Base-by-base conservation (phyloP, 2,113 vertebrate genomes). In the Ranitomeya imitator region DNA sequence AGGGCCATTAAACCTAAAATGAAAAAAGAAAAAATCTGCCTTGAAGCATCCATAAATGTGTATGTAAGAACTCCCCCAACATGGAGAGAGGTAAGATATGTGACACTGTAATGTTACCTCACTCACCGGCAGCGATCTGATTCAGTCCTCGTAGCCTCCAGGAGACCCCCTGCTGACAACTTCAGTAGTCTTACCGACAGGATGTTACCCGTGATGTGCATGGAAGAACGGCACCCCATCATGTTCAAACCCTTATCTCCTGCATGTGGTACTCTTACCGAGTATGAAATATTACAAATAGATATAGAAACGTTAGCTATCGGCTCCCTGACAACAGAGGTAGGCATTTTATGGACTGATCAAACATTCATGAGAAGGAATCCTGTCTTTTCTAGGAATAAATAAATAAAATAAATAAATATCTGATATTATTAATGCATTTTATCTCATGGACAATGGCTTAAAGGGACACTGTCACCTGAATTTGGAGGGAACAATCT, bases 221-320 rank as follows among this genome's bases (percentile, higher is more conserved):
- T 31, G 55, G 55, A 16, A 80, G 23, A 37, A 60, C 9, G 23
- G 55, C 79, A 31, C 26, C 57, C 19, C 51, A 19, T 9, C 81
- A 60, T n/a, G 19, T 69, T 69, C 37, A 83, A 83, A 69, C 63
- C 31, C 45, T 67, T 69, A 65, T 83, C 57, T 81, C 57, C 23
- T 6, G 6, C 18, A 26, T 81, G 57, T 81, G 57, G 3, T 21
- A 18, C 54, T 31, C 21, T 60, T 54, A 60, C n/a, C 57, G 52
- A 26, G 31, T 45, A 74, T 19, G 37, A 21, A 52, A 52, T 52
- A 76, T 51, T 51, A 51, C 73, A 76, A 51, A 52, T 10, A 76
- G 73, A 51, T 52, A 76, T 74, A 76, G 45, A 52, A 10, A 6
- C 18, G 15, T 52, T 76, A 76, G 19, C 73, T 52, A 52, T 76